Base-by-base conservation (phyloP, 2,888 invertebrate species). In the Megalurothrips usitatus region DNA sequence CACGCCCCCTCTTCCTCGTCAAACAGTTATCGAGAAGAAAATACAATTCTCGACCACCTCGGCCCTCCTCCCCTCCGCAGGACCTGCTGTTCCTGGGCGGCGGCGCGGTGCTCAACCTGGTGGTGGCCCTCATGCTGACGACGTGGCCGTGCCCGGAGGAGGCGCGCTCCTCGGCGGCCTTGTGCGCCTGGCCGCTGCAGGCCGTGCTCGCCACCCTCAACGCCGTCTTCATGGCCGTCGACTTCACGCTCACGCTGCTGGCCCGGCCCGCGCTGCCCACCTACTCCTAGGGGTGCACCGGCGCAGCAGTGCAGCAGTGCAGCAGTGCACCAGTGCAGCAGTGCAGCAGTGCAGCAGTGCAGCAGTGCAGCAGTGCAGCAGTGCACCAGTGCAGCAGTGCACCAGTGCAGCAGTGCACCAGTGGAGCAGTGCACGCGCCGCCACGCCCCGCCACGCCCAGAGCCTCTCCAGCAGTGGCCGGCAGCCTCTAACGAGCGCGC, bases 211-310 rank as follows among this genome's bases (percentile, higher is more conserved):
- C 68, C 68, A 68, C 68, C 23, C 68, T 68, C 68, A 68, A 68
- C 68, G 80, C 34, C 80, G 26, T 80, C 80, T 43, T 80, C 75
- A 58, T 80, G 34, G 34, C 78, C 17, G 43, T 47, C 75, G 80
- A 63, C 68, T 78, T 78, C 68, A 75, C 26, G 75, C 48, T 75
- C 75, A 58, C 75, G 47, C 68, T 43, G 28, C 78, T 48, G n/a
- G 68, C 68, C 14, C n/a, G 19, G 43, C 75, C 23, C 80, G 80
- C 47, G 23, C 68, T 9, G 48, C 58, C 58, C 52, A 17, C 52
- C 52, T 52, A 12, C 52, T 52, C 14, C 52, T 19, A 43, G 6
- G 6, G 6, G 34, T 6, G 34, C 2, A 2, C 3, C 34, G 6
- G 34, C 6, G 34, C 34, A 43, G 34, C 34, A 43, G 34, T 43